Evolutionary conservation across 2,113 vertebrate genomes (phyloP).

Genomic region (Notarius lentiginosus): DNA sequence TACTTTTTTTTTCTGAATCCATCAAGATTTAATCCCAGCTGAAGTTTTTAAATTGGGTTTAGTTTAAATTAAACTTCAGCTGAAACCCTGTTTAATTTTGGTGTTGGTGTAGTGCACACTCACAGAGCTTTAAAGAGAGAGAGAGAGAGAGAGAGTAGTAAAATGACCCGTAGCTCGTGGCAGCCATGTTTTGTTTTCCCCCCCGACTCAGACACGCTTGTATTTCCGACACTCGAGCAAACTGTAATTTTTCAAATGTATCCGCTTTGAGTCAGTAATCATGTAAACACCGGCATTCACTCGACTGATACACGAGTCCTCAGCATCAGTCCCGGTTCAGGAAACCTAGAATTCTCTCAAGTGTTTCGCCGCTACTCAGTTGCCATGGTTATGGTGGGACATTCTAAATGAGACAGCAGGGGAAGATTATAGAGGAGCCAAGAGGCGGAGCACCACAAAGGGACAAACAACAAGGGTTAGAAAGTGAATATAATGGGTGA

Average conservation of each 20-base stretch:
- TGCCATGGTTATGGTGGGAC: conserved; percentile 41
- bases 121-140: background rate
- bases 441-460: conserved; percentile 13
- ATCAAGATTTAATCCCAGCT: background rate
- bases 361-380: conserved; percentile 39
- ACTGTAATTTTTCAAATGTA: conserved; percentile 9
- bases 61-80: background rate
- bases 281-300: background rate
- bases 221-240: conserved; percentile 6
- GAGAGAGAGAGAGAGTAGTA: background rate
- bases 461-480: conserved; percentile 21
- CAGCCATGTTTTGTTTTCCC: background rate
- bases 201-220: background rate
- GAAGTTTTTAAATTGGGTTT: background rate
- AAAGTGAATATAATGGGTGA: conserved; percentile 28
- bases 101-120: background rate
- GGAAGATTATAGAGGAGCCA: conserved; percentile 39
- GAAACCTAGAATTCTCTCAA: conserved; percentile 34
- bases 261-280: background rate
- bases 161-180: background rate
- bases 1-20: background rate
- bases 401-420: conserved; percentile 38
- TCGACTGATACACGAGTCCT: background rate
- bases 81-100: background rate
- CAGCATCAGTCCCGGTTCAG: background rate